Evolutionary conservation across 2,113 vertebrate genomes (phyloP), one percentile per base, ranked within the genome.

Genomic region (Thalassoma bifasciatum): DNA sequence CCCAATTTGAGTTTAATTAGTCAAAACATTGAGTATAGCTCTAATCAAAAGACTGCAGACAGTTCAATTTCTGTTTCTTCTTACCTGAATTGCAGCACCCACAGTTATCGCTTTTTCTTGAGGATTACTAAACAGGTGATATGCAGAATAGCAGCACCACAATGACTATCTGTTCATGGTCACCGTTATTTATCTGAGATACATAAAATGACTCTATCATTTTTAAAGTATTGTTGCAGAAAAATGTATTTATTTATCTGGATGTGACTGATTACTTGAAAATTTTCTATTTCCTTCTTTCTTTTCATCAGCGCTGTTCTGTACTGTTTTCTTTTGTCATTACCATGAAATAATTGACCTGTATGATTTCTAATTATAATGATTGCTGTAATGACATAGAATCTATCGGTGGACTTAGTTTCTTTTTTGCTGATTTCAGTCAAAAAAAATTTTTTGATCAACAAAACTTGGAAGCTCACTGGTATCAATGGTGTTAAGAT

Each of bases 261-360:
- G 89, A 93, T 93, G 84, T 89, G 81, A 90, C 89, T 90, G 88
- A 94, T 92, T 93, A 94, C 94, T 95, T 95, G 93, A 94, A 94
- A 79, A 76, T 75, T 83, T 75, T 84, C 76, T 82, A 81, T 82
- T 79, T 60, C 8, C 79, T 87, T 81, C 87, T 81, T 83, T 88
- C 63, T 88, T 30, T 30, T 30, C 30, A 6, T 30, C 84, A 57
- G 91, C 75, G 88, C 92, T 93, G 92, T 93, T 91, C 73, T 74
- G 69, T 83, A 84, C 64, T 85, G 79, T 81, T 88, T 82, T 83
- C 59, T 72, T 75, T 87, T 84, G 67, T 82, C 82, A 88, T 87
- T 67, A 84, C 63, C 67, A 60, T 79, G 42, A 81, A 85, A 73
- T 89, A 34, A 79, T 89, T 91, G 84, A 88, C 75, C 84, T 60